Percentiles rank a stretch among this genome's conserved stretches.
Conservation (phyloP, 2,113 vertebrate genomes). For the Microcebus lehilahytsara region DNA sequence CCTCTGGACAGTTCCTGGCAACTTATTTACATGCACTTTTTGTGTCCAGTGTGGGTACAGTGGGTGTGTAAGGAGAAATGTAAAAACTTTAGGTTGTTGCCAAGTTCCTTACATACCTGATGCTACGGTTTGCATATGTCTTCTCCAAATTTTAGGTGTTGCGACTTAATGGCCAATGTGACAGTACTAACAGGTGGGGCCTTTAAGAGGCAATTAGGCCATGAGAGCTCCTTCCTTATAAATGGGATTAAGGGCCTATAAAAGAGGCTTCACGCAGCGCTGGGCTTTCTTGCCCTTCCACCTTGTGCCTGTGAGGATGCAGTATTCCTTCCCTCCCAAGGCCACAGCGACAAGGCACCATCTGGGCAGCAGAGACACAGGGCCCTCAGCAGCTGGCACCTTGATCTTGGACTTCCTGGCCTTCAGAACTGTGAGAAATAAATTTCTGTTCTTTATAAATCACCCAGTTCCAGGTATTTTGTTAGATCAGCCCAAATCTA, state of each 20-base stretch:
- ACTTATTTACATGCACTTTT: not conserved
- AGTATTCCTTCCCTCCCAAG: not conserved
- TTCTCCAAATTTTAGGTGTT: not conserved
- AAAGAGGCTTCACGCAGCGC: not conserved
- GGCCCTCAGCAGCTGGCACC: not conserved
- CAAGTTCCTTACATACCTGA: not conserved
- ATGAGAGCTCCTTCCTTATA: not conserved
- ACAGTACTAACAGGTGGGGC: not conserved
- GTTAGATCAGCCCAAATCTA: not conserved
- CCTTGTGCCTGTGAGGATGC: too few relatives aligned
- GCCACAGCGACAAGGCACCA: not conserved
- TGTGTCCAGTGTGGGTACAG: not conserved
- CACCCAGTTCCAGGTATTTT: not conserved
- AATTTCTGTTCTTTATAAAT: not conserved
- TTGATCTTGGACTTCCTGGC: not conserved
- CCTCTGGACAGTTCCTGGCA: not conserved
- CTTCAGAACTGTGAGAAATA: not conserved
- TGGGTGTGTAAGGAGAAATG: not conserved
- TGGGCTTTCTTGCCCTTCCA: not conserved
- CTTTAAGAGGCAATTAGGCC: not conserved
- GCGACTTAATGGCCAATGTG: not conserved
- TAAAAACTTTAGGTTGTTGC: not conserved
- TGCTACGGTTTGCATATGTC: not conserved
- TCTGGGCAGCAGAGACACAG: not conserved
- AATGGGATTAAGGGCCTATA: not conserved